Evolutionary conservation across 1,140 invertebrate genomes (phyloP).

Genomic region (Hormaphis cornu): DNA sequence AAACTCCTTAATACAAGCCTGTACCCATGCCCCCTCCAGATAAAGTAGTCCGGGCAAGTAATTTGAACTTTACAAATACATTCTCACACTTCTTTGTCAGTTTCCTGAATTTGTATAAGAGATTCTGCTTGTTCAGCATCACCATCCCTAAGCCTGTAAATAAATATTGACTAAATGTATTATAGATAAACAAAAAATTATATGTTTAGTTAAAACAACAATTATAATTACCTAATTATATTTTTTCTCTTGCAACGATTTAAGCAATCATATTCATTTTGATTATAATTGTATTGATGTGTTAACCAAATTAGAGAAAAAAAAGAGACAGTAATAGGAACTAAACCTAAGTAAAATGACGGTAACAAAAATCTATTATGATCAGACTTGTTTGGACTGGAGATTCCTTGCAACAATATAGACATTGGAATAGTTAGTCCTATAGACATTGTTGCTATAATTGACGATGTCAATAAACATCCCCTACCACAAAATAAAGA

Average conservation of each 20-base stretch:
- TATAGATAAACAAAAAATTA: background rate
- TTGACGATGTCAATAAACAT: conserved; percentile 26
- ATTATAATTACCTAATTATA: background rate
- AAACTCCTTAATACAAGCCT: too few species aligned
- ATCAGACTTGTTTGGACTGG: conserved; percentile 26
- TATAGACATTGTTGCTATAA: conserved; percentile 28
- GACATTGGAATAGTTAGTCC: conserved; percentile 20
- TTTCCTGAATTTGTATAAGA: conserved; percentile 30
- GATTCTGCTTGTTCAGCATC: conserved; percentile 27
- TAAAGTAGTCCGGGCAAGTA: background rate
- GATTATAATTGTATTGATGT: conserved; percentile 13
- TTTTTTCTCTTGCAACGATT: conserved; percentile 15
- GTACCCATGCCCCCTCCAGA: too few species aligned
- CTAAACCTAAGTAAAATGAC: conserved; percentile 30
- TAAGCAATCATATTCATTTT: conserved; percentile 16
- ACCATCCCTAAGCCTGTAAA: conserved; percentile 4
- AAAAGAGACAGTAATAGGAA: conserved; percentile 14
- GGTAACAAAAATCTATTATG: conserved; percentile 3
- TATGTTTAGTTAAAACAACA: background rate
- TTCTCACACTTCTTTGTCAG: conserved; percentile 24
- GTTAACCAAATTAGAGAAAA: conserved; percentile 24
- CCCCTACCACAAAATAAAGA: background rate
- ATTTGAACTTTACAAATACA: background rate
- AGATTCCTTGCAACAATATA: background rate
- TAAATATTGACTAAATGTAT: background rate